phyloP scores from a whole-genome alignment of 2,797 vertebrate species.

The Tiaroga cobitis region DNA sequence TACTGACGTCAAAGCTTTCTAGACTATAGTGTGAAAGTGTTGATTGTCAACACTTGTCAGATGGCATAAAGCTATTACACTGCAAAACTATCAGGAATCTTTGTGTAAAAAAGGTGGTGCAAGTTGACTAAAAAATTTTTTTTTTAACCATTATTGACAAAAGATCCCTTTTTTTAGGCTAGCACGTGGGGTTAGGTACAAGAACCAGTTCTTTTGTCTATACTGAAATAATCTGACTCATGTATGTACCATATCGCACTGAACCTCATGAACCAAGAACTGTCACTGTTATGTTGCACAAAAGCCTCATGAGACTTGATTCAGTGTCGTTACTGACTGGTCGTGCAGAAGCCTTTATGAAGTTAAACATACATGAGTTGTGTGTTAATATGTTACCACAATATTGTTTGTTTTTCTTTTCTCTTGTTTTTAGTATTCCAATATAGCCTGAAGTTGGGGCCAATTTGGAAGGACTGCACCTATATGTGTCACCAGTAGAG shows the following conservation, averaged over 20 bases:
- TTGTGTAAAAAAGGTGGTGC: not conserved
- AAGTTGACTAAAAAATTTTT: conserved; percentile 10
- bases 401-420: not conserved
- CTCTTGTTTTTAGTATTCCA: not conserved
- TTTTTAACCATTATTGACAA: not conserved
- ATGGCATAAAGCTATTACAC: conserved; percentile 24
- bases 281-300: not conserved
- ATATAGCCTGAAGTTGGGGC: not conserved
- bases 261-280: not conserved
- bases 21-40: conserved; percentile 42
- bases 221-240: not conserved
- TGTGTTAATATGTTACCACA: not conserved
- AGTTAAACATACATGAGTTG: not conserved
- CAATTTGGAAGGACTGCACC: not conserved
- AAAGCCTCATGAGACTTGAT: not conserved
- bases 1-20: conserved; percentile 8
- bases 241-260: not conserved
- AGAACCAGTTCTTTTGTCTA: not conserved
- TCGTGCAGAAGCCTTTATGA: not conserved
- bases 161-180: not conserved
- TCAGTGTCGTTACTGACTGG: not conserved
- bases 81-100: conserved; percentile 31
- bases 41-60: conserved; percentile 47
- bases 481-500: not conserved
- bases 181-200: not conserved